Base-by-base conservation (phyloP, 1,140 invertebrate genomes). In the Kradibia gibbosae region DNA sequence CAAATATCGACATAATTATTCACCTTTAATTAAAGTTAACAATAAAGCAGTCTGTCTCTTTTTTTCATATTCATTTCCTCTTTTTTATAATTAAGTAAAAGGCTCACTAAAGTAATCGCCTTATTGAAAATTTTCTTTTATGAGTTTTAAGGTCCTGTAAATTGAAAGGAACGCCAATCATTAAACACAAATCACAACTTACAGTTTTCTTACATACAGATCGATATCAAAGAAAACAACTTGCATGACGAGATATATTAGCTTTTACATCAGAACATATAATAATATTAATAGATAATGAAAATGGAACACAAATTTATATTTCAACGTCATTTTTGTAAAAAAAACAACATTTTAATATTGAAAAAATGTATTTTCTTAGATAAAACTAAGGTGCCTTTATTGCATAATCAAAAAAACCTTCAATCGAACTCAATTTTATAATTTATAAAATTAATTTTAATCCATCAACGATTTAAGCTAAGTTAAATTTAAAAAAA, bases 51-150 rank as follows among this genome's bases (percentile, higher is more conserved):
- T n/a, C n/a, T n/a, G 48, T 15, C 65, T 48, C 22, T 28, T 48
- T 62, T 22, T 36, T 36, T 36, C 42, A 50, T n/a, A 13, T 57
- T 50, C 39, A 62, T 36, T 76, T 62, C 20, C 34, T 60, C 83
- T 82, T 83, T 78, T 62, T 83, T 42, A 78, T 79, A 78, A 83
- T 84, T 82, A 82, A 84, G 81, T 84, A 79, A 78, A 82, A 82
- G 65, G 65, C 65, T 39, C 50, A 60, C 45, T 22, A 80, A 74
- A 65, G 39, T 65, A 67, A 80, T 80, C 36, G 70, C 39, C 25
- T 25, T 25, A 57, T 36, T 45, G 53, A 50, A 36, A 62, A 45
- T 62, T 80, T 50, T 62, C 42, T 50, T 62, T 53, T 42, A 25
- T 57, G 62, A 22, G 13, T 45, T 50, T 67, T 39, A 22, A 34